Percentiles rank a stretch among this genome's conserved stretches.
phyloP scores from a whole-genome alignment of 1,140 invertebrate genomes.

The Heliconius hewitsoni region DNA sequence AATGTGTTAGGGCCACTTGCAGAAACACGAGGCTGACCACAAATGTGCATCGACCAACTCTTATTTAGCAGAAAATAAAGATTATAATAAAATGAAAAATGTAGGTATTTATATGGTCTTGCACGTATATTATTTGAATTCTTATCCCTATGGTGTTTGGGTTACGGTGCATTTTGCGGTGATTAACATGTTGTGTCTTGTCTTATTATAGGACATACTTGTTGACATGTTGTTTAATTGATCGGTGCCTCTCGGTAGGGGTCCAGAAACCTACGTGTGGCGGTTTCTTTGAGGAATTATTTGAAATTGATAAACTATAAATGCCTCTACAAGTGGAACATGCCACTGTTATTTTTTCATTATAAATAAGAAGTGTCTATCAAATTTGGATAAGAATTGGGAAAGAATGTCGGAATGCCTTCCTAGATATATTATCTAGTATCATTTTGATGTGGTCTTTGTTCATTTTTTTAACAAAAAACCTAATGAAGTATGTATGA shows the following conservation, averaged over 20 bases:
- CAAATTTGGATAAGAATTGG: constrained; percentile 45
- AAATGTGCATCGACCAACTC: constrained; percentile 37
- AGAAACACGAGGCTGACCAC: constrained; percentile 55
- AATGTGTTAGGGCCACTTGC: constrained; percentile 69
- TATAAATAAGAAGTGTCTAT: constrained; percentile 43
- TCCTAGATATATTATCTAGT: constrained; percentile 17
- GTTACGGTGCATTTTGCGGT: constrained; percentile 66
- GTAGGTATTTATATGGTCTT: constrained; percentile 14
- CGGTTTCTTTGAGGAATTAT: constrained; percentile 78
- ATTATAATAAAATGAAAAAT: constrained; percentile 33
- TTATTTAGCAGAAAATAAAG: constrained; percentile 33
- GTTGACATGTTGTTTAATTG: constrained; percentile 82
- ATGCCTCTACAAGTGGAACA: constrained; percentile 74
- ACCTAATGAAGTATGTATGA: background rate
- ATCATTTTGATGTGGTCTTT: constrained; percentile 11
- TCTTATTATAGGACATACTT: constrained; percentile 77
- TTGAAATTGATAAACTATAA: constrained; percentile 79
- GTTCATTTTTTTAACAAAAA: background rate
- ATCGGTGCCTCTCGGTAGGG: constrained; percentile 76
- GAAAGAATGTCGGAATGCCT: constrained; percentile 32
- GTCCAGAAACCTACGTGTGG: constrained; percentile 66
- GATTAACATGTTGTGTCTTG: constrained; percentile 49
- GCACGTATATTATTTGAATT: constrained; percentile 48
- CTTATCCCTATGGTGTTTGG: constrained; percentile 59
- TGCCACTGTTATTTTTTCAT: constrained; percentile 75